These are phyloP conservation scores for Sebastes vulpes DNA, from an alignment of 2,797 vertebrate species.

Conservation along the genomic window DNA sequence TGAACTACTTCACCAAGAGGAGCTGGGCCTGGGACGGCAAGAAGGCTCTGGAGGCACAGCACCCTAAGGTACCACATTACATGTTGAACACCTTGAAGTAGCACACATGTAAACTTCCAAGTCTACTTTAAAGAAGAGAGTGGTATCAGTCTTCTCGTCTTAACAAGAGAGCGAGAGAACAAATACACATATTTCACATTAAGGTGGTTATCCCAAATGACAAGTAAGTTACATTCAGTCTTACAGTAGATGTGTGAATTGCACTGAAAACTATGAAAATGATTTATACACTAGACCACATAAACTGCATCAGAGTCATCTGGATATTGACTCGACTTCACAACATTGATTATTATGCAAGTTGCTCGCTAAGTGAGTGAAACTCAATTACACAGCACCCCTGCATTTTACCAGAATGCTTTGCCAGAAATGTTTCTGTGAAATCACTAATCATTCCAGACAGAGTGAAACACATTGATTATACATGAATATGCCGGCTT, in stretches of 20 bases:
- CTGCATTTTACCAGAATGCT: neutral
- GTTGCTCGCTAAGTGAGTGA: neutral
- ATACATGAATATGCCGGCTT: neutral
- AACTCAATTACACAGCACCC: conserved; percentile 10
- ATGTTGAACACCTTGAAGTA: neutral
- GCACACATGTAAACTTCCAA: no score
- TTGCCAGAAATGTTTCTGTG: conserved; percentile 14
- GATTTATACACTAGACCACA: neutral
- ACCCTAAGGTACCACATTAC: conserved; percentile 74
- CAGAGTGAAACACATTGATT: conserved; percentile 22
- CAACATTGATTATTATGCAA: neutral
- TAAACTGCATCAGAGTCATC: neutral
- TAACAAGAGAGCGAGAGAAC: no score
- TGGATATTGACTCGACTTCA: neutral
- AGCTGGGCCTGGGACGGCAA: conserved; percentile 99
- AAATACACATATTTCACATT: no score
- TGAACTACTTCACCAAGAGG: conserved; percentile 99
- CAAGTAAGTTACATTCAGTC: no score
- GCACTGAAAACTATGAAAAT: neutral
- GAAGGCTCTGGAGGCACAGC: conserved; percentile 92
- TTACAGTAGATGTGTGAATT: no score
- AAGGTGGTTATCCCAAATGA: no score
- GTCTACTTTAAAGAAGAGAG: no score
- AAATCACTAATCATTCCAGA: conserved; percentile 26
- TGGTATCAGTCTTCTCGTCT: no score